A percentile compares a stretch with the other conserved stretches of the same genome.
Conservation (phyloP, 2,113 vertebrate species). For the Neotoma lepida region DNA sequence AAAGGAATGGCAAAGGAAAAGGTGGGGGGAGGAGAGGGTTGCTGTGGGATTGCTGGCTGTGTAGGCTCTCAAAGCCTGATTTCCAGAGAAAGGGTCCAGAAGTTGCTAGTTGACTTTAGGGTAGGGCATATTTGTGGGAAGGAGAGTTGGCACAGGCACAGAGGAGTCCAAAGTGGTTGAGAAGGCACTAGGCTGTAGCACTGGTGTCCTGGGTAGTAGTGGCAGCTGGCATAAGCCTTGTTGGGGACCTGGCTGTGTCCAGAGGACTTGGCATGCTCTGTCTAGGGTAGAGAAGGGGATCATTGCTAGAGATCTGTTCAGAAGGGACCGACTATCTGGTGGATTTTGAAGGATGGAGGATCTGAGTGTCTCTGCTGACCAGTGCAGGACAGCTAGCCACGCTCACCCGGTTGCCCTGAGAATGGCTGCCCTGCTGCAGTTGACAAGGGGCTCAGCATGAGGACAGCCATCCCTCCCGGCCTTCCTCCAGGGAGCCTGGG, state of each 20-base stretch:
- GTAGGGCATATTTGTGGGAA: no score
- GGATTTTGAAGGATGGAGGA: background rate
- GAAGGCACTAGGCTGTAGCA: background rate
- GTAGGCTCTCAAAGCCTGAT: background rate
- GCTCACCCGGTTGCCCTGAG: background rate
- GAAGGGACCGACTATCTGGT: background rate
- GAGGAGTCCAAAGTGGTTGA: background rate
- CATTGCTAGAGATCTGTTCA: no score
- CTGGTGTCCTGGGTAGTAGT: background rate
- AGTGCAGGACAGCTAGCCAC: background rate
- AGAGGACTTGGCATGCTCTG: background rate
- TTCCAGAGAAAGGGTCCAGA: background rate
- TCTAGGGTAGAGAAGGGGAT: background rate
- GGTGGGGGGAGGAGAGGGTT: no score
- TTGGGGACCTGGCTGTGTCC: background rate
- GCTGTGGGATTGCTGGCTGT: background rate
- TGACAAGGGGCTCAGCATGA: background rate
- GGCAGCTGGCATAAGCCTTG: background rate
- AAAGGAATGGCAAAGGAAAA: no score
- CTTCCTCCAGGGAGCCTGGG: background rate
- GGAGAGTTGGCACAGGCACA: background rate
- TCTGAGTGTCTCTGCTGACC: no score
- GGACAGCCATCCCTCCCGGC: background rate
- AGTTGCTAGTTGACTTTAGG: background rate
- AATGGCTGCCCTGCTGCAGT: background rate